These are phyloP conservation scores for Sternarchorhynchus goeldii DNA, from an alignment of 2,797 vertebrate species.

Conservation along the genomic window DNA sequence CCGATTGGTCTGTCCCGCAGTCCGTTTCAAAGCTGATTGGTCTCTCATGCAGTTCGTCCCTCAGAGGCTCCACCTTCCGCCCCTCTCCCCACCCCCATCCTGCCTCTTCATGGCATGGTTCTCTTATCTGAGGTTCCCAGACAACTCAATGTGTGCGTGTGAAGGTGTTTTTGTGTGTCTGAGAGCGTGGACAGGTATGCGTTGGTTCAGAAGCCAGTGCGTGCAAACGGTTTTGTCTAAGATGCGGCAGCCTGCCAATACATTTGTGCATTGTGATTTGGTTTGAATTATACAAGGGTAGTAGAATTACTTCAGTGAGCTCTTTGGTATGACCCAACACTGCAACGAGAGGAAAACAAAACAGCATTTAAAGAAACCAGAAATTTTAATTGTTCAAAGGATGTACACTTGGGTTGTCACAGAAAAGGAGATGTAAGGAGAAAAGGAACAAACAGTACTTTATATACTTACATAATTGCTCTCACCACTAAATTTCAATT, in stretches of 20 bases:
- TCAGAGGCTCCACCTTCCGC: conserved; percentile 31
- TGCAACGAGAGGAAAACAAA: conserved; percentile 22
- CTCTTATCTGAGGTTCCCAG: conserved; percentile 76
- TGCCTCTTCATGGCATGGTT: conserved; percentile 63
- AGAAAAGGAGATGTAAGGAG: conserved; percentile 27
- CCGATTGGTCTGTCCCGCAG: conserved; percentile 34
- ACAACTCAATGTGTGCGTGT: conserved; percentile 60
- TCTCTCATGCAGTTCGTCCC: conserved; percentile 6
- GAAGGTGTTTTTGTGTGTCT: background rate
- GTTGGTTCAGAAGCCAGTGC: conserved; percentile 13
- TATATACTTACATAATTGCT: too few relatives aligned
- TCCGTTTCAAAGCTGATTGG: conserved; percentile 30
- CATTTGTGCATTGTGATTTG: conserved; percentile 21
- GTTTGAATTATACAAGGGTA: background rate
- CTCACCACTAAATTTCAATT: background rate
- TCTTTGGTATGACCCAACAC: conserved; percentile 39
- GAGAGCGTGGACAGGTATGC: conserved; percentile 21
- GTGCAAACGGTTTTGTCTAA: conserved; percentile 19
- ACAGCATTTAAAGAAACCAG: conserved; percentile 13
- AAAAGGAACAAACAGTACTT: background rate
- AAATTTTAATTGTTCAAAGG: conserved; percentile 58
- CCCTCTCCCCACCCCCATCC: conserved; percentile 48
- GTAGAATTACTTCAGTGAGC: background rate
- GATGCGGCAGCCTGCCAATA: conserved; percentile 36
- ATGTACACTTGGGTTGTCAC: conserved; percentile 55